These are phyloP conservation scores for Oceanodroma leucorhoa DNA, from an alignment of 2,797 vertebrate genomes.

Conservation along the genomic window DNA sequence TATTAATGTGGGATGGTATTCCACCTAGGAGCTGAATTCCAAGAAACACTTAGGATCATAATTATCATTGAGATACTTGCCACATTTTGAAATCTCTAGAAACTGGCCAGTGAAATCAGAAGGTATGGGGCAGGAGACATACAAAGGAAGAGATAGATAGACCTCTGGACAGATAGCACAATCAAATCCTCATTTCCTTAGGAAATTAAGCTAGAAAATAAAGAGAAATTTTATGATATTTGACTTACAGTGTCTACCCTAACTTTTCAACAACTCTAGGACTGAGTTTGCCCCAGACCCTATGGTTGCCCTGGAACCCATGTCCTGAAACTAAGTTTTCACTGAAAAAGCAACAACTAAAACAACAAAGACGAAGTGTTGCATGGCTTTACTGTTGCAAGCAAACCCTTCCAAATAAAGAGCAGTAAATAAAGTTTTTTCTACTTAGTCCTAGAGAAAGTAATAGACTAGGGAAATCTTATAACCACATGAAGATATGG, in stretches of 20 bases:
- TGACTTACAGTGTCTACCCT: neutral
- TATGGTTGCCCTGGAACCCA: neutral
- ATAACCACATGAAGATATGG: neutral
- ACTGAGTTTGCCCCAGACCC: neutral
- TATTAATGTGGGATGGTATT: neutral
- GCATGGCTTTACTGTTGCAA: neutral
- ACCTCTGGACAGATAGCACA: neutral
- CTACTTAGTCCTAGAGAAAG: neutral
- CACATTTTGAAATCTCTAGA: neutral
- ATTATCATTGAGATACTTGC: neutral
- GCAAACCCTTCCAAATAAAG: neutral
- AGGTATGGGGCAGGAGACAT: neutral
- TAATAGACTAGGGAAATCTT: neutral
- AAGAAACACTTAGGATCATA: neutral
- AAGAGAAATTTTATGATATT: neutral
- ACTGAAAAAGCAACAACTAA: neutral
- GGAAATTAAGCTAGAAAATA: neutral
- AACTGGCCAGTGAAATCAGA: neutral
- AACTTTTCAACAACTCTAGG: neutral
- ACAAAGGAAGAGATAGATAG: neutral
- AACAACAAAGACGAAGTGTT: neutral
- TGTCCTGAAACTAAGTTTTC: neutral
- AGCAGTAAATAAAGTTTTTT: neutral
- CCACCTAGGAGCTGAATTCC: neutral
- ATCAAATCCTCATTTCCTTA: neutral